These are phyloP conservation scores for Leucoraja ocellata DNA, from an alignment of 2,797 vertebrate genomes.

Conservation along the genomic window DNA sequence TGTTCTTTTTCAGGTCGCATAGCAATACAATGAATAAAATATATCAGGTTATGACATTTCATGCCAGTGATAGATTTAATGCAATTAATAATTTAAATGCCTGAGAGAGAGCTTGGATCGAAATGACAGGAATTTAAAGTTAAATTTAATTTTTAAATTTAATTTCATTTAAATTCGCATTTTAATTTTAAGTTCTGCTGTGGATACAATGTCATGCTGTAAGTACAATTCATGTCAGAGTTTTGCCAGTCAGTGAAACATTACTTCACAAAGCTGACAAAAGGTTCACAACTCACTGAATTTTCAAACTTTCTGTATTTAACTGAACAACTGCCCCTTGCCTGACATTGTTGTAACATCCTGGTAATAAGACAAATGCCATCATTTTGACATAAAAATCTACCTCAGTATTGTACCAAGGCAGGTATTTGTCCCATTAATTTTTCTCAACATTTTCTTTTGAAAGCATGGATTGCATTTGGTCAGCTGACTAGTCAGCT, in stretches of 20 bases:
- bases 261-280: neutral
- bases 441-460: neutral
- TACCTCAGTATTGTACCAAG: neutral
- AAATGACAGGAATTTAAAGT: neutral
- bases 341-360: neutral
- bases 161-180: no score
- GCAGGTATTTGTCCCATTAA: neutral
- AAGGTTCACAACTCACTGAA: neutral
- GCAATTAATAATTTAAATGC: neutral
- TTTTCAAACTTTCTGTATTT: neutral
- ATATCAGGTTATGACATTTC: neutral
- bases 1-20: neutral
- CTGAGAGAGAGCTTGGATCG: neutral
- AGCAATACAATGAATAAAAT: neutral
- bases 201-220: neutral
- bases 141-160: no score
- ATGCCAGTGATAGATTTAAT: neutral
- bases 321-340: neutral
- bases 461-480: neutral
- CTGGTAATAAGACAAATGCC: no score
- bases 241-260: neutral
- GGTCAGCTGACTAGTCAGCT: neutral
- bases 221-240: neutral
- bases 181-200: neutral
- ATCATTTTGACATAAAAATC: neutral